Conservation (phyloP, 2,797 vertebrate genomes). For the Gallinago solitaria region DNA sequence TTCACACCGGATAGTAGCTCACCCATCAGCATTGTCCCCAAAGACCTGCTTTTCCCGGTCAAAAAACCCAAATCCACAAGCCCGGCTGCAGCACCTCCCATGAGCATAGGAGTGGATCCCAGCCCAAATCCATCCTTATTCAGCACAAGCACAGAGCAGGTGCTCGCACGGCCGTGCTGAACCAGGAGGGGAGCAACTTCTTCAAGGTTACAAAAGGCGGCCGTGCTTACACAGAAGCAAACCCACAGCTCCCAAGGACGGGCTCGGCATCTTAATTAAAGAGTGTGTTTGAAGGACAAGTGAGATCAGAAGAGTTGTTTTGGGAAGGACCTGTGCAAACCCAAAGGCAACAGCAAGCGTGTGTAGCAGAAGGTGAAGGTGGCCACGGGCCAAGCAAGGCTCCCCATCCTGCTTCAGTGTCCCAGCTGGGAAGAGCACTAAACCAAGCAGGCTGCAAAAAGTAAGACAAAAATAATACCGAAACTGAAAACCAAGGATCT, state of each 20-base stretch:
- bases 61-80: not conserved
- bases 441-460: not conserved
- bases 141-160: not conserved
- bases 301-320: not conserved
- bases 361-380: not conserved
- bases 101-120: not conserved
- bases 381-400: not conserved
- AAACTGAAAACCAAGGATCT: not conserved
- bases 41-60: not conserved
- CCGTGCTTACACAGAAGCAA: not conserved
- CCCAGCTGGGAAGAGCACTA: not conserved
- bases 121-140: not conserved
- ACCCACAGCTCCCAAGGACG: not conserved
- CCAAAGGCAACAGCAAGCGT: fast-evolving
- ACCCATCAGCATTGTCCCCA: not conserved
- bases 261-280: not conserved
- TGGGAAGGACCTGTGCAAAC: not conserved
- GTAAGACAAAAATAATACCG: not conserved
- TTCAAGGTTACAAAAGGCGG: not conserved
- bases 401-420: not conserved
- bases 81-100: not conserved
- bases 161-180: fast-evolving
- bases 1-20: not conserved
- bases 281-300: not conserved
- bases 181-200: not conserved